Evolutionary conservation across 2,113 vertebrate species (phyloP).

Genomic region (Sialia sialis): DNA sequence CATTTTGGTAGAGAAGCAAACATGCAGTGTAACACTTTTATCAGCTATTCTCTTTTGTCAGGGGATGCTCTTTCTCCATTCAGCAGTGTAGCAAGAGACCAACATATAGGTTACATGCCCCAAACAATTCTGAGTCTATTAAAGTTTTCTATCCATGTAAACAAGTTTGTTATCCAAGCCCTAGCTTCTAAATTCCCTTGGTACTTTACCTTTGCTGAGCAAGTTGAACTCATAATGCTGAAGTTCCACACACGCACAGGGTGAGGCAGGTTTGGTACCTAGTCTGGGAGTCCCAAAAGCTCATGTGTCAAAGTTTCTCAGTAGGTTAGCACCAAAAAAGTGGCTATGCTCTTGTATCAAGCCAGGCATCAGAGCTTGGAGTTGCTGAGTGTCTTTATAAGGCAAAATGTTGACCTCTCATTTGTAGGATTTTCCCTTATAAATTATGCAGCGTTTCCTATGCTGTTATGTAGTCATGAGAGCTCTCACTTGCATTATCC

Average conservation of each 20-base stretch:
- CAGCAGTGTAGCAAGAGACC: not conserved
- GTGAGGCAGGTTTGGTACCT: not conserved
- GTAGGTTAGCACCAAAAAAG: not conserved
- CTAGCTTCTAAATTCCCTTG: not conserved
- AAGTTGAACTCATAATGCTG: not conserved
- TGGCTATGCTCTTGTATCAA: not conserved
- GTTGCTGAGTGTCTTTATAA: not conserved
- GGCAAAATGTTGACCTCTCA: not conserved
- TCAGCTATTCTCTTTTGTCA: not conserved
- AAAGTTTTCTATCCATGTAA: not conserved
- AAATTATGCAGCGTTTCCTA: not conserved
- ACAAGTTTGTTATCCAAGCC: not conserved
- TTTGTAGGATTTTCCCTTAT: not conserved
- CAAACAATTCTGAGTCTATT: not conserved
- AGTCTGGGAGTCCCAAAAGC: not conserved
- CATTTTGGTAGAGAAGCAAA: not conserved
- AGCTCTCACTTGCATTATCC: not conserved
- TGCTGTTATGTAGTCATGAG: not conserved
- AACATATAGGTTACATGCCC: not conserved
- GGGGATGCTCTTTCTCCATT: not conserved
- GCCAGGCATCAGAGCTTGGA: not conserved
- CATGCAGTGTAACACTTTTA: not conserved
- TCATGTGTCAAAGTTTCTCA: not conserved
- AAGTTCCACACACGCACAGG: not conserved
- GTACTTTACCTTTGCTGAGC: not conserved